Base-by-base conservation (phyloP, 2,113 vertebrate species). In the Falco punctatus region DNA sequence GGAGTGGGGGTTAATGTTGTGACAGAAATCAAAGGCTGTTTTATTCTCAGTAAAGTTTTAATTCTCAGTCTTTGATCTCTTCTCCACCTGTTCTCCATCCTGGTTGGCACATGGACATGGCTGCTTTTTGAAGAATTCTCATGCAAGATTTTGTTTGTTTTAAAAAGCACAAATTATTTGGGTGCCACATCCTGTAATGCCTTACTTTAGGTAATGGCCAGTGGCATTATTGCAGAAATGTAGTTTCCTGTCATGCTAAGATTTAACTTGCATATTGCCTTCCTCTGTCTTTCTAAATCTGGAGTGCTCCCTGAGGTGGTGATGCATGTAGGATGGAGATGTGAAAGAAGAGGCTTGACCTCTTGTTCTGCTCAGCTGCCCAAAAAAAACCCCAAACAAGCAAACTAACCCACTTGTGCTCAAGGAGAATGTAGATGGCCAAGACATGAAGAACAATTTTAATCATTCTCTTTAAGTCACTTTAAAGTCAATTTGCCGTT, bases 381-480 rank as follows among this genome's bases (percentile, higher is more conserved):
- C 38, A 38, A 57, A 27, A 69, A 86, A 70, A 38, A 5, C 26
- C 46, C 52, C 46, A 38, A 48, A 58, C 44, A 21, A 79, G 59
- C 44, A 67, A 67, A 78, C 13, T 2, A 33, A n/a, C 18, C 23
- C 0, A 0, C 8, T 17, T 18, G 33, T 15, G 32, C 4, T 9
- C 49, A 28, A 22, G 26, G 27, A 82, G 30, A 30, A 49, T 0
- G 0, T 28, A 61, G 48, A 24, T 33, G 32, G 44, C 55, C 33
- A 9, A 61, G 79, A 26, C 0, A 3, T 67, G 42, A 2, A 1
- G 23, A 81, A 23, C 14, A 17, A 3, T 14, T 73, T 19, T 17
- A 62, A 58, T 33, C 8, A 0, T 33, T 89, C 62, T 75, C 70
- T 23, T 55, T 20, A 49, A 57, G 24, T 81, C 55, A 5, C 38